A percentile compares a stretch with the other conserved stretches of the same genome.
Evolutionary conservation across 2,113 vertebrate species (phyloP).

Genomic region (Ammodytes dubius): DNA sequence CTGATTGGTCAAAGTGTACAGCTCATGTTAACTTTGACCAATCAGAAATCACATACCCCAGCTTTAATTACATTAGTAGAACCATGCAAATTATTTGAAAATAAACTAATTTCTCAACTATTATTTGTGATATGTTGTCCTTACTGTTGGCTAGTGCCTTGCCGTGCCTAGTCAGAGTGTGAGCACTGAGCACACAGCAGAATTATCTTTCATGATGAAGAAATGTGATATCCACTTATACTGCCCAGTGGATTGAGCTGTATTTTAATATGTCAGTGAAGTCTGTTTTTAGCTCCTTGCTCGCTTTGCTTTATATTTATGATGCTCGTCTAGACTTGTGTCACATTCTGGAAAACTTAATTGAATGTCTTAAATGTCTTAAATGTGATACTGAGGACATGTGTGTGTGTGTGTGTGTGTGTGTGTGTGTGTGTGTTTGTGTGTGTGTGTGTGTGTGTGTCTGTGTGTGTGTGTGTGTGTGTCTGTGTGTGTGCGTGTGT

Average conservation of each 20-base stretch:
- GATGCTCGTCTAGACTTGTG: slow-evolving; percentile 4
- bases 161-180: neutral
- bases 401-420: too few relatives aligned
- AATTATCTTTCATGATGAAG: neutral
- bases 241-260: neutral
- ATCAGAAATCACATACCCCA: too few relatives aligned
- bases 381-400: neutral
- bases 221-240: neutral
- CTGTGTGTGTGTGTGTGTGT: too few relatives aligned
- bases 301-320: neutral
- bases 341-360: neutral
- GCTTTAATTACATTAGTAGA: too few relatives aligned
- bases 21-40: too few relatives aligned
- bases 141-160: neutral
- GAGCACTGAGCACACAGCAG: neutral
- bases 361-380: neutral
- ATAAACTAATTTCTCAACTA: too few relatives aligned
- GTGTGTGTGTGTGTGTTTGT: too few relatives aligned
- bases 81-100: too few relatives aligned
- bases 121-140: too few relatives aligned
- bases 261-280: neutral
- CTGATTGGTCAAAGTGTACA: too few relatives aligned
- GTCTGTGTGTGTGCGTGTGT: neutral
- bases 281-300: slow-evolving; percentile 13
- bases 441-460: too few relatives aligned